Conservation (phyloP, 2,113 vertebrate genomes). For the Apteryx mantelli region DNA sequence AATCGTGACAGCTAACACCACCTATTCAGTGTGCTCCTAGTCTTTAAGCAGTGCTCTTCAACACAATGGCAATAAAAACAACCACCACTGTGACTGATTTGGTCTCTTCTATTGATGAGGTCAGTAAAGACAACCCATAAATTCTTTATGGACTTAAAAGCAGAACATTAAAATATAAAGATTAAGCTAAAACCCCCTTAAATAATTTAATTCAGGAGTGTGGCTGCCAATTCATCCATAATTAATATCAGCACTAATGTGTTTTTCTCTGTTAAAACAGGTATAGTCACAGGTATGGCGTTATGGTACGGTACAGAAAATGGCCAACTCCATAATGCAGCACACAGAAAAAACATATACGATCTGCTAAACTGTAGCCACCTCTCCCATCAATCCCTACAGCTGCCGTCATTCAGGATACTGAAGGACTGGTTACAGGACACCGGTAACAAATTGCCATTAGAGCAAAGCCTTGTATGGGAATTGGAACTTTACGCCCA, state of each 20-base stretch:
- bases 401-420: background rate
- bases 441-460: background rate
- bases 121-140: constrained; percentile 37
- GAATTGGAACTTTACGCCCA: constrained; percentile 20
- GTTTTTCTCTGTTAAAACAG: background rate
- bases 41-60: background rate
- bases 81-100: background rate
- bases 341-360: background rate
- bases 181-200: constrained; percentile 23
- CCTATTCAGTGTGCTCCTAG: background rate
- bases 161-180: constrained; percentile 26
- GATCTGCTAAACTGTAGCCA: background rate
- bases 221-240: background rate
- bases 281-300: background rate
- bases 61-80: background rate
- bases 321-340: background rate
- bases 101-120: constrained; percentile 15
- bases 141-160: constrained; percentile 31
- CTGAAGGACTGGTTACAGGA: background rate
- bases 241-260: background rate
- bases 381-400: background rate
- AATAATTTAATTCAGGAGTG: background rate
- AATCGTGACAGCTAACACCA: background rate
- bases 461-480: background rate
- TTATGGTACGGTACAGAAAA: background rate